Evolutionary conservation across 2,888 invertebrate species (phyloP).

Genomic region (Euplagia quadripunctaria): DNA sequence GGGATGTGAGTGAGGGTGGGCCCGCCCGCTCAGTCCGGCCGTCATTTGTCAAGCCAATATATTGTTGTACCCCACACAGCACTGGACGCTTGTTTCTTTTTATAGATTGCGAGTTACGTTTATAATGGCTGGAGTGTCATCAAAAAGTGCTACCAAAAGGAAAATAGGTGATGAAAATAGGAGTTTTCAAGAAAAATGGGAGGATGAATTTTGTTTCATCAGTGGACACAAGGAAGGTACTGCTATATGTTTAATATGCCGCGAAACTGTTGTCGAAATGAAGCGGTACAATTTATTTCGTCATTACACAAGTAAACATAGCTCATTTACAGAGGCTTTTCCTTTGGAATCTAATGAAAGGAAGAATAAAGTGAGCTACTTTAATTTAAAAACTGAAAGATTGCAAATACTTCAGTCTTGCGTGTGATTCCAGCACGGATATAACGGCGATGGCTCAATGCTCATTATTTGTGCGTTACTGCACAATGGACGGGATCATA

Average conservation of each 20-base stretch:
- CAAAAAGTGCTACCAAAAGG: neutral
- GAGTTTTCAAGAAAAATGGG: neutral
- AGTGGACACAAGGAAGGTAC: neutral
- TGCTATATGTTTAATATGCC: neutral
- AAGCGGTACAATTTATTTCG: neutral
- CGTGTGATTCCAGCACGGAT: neutral
- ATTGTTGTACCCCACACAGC: no score
- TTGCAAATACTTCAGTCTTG: neutral
- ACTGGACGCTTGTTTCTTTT: no score
- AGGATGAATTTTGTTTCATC: neutral
- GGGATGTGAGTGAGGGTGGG: no score
- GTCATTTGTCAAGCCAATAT: no score
- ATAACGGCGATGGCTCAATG: neutral
- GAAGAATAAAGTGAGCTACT: no score
- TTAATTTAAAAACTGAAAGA: neutral
- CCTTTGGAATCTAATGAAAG: neutral
- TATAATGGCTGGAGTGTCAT: no score
- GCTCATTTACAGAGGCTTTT: neutral
- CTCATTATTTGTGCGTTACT: neutral
- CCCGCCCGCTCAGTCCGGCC: no score
- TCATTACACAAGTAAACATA: neutral
- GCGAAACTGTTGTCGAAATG: neutral
- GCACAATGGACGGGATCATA: neutral
- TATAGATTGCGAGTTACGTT: no score
- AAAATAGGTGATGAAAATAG: neutral